These are phyloP conservation scores for Argyrosomus regius DNA, from an alignment of 2,797 vertebrate genomes.

Conservation along the genomic window DNA sequence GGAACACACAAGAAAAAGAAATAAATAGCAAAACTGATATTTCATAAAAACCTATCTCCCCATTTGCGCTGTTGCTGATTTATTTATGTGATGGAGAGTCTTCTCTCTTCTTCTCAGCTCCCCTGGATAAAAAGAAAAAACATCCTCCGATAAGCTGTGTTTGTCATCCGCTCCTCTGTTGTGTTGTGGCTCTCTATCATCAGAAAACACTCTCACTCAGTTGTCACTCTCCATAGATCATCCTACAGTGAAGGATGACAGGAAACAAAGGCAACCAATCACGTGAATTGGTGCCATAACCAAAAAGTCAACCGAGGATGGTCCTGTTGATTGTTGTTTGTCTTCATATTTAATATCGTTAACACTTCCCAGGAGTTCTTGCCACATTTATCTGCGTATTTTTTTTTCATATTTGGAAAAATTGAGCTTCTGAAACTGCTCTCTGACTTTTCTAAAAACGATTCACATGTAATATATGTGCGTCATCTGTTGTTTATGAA, in stretches of 20 bases:
- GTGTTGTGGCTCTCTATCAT: conserved; percentile 65
- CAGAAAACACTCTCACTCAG: conserved; percentile 54
- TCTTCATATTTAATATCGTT: conserved; percentile 46
- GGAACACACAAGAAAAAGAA: conserved; percentile 54
- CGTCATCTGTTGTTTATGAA: conserved; percentile 44
- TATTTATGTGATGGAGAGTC: conserved; percentile 67
- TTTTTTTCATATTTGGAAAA: conserved; percentile 47
- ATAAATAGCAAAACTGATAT: conserved; percentile 56
- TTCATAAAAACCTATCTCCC: conserved; percentile 45
- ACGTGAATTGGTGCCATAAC: conserved; percentile 48
- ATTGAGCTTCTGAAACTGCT: conserved; percentile 29
- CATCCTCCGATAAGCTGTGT: conserved; percentile 62
- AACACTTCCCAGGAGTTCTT: conserved; percentile 55
- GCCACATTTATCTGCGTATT: conserved; percentile 40
- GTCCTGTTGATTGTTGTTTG: conserved; percentile 41
- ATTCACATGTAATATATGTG: conserved; percentile 38
- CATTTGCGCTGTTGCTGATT: conserved; percentile 65
- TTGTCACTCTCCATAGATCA: conserved; percentile 58
- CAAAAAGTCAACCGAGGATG: conserved; percentile 61
- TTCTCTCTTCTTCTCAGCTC: conserved; percentile 55
- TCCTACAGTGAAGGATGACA: conserved; percentile 40
- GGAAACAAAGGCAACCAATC: conserved; percentile 59
- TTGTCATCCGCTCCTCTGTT: conserved; percentile 56
- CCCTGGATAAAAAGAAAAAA: conserved; percentile 34
- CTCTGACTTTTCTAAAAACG: conserved; percentile 47